Percentiles rank a stretch among this genome's conserved stretches.
Conservation (phyloP, 1,140 invertebrate species). For the Drosophila azteca region DNA sequence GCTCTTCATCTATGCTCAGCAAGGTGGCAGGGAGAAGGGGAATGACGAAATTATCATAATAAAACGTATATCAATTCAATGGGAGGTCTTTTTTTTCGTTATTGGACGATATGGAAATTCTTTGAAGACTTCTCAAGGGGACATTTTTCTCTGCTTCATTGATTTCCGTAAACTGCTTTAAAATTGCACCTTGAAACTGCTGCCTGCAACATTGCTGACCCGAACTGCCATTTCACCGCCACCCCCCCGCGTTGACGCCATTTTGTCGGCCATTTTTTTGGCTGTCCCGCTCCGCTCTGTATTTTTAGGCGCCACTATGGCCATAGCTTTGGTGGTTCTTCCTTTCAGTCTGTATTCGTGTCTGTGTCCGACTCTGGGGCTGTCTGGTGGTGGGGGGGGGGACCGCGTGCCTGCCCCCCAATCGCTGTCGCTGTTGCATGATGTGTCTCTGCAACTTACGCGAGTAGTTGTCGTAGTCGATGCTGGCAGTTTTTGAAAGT, state of each 20-base stretch:
- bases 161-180: slow-evolving; percentile 18
- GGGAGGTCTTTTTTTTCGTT: too few relatives aligned
- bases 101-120: too few relatives aligned
- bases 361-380: slow-evolving; percentile 28
- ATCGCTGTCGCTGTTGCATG: slow-evolving; percentile 39
- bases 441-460: slow-evolving; percentile 52
- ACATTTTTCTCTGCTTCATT: background rate
- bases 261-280: slow-evolving; percentile 64
- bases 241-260: slow-evolving; percentile 36
- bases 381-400: too few relatives aligned
- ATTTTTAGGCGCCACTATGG: slow-evolving; percentile 61
- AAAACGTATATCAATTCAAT: too few relatives aligned
- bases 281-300: slow-evolving; percentile 54
- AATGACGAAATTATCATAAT: too few relatives aligned
- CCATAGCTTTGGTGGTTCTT: slow-evolving; percentile 21
- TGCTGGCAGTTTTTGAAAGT: slow-evolving; percentile 65
- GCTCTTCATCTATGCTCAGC: too few relatives aligned
- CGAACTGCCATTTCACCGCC: slow-evolving; percentile 20
- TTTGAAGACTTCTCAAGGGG: background rate
- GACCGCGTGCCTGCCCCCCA: slow-evolving; percentile 1
- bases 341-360: slow-evolving; percentile 9
- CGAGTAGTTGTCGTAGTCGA: background rate
- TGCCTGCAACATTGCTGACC: slow-evolving; percentile 26
- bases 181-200: slow-evolving; percentile 47
- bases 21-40: too few relatives aligned